Percentiles rank a stretch among this genome's conserved stretches.
Conservation (phyloP, 2,797 vertebrate genomes). For the Enteromius mattozi region DNA sequence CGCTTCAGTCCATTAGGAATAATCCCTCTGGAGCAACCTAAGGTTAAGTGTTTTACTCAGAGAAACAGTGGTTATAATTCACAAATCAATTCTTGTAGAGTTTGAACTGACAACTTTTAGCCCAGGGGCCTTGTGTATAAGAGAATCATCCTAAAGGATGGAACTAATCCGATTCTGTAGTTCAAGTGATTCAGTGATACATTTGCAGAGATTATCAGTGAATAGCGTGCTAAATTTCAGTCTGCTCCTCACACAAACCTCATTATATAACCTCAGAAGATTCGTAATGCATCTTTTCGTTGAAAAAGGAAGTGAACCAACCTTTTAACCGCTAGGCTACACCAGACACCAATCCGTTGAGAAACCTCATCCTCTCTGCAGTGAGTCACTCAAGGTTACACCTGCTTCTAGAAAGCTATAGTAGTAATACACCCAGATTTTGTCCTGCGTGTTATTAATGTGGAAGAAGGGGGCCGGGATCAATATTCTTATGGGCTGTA, state of each 20-base stretch:
- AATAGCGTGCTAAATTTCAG: neutral
- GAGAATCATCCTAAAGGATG: neutral
- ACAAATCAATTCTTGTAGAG: neutral
- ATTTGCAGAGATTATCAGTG: neutral
- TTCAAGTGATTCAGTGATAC: neutral
- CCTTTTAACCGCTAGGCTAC: conserved; percentile 13
- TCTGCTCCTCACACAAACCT: neutral
- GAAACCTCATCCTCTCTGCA: neutral
- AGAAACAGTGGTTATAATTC: neutral
- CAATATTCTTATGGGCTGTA: conserved; percentile 62
- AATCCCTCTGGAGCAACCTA: neutral
- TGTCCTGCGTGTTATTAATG: conserved; percentile 54
- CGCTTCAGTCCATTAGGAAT: neutral
- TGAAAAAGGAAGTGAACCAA: neutral
- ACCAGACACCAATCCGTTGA: neutral
- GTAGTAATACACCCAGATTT: conserved; percentile 36
- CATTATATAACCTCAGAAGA: neutral
- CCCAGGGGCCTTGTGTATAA: neutral
- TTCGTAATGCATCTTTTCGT: neutral
- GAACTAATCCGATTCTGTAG: neutral
- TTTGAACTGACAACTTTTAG: neutral
- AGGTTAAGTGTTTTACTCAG: neutral
- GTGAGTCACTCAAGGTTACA: neutral
- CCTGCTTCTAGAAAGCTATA: conserved; percentile 3
- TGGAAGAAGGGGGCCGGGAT: conserved; percentile 35